These are phyloP conservation scores for Eristalinus aeneus DNA, from an alignment of 2,888 invertebrate species.

Conservation along the genomic window DNA sequence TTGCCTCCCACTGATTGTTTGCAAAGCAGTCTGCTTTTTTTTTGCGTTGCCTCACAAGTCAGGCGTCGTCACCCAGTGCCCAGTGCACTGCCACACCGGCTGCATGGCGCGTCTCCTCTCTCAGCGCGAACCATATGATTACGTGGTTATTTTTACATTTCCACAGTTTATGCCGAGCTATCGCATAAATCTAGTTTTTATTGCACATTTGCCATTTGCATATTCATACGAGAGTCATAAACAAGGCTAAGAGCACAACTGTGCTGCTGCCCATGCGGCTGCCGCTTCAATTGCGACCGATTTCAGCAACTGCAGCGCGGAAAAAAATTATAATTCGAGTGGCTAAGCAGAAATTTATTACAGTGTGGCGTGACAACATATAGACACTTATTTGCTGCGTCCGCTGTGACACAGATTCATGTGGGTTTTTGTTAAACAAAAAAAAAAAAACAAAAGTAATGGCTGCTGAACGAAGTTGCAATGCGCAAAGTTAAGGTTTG, in stretches of 20 bases:
- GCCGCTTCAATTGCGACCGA: slow-evolving; percentile 23
- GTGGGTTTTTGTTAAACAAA: background rate
- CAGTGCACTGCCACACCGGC: background rate
- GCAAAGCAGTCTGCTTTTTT: background rate
- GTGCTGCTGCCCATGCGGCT: slow-evolving; percentile 31
- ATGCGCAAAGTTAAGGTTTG: too few species aligned
- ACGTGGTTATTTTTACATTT: slow-evolving; percentile 60
- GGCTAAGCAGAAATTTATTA: background rate
- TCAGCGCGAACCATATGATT: slow-evolving; percentile 44
- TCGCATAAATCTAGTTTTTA: slow-evolving; percentile 67
- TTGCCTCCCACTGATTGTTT: slow-evolving; percentile 10
- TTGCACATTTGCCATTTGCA: slow-evolving; percentile 67
- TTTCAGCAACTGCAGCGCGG: slow-evolving; percentile 31
- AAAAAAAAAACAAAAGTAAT: too few species aligned
- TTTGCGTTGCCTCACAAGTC: slow-evolving; percentile 17
- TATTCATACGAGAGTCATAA: slow-evolving; percentile 42
- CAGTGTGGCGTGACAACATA: background rate
- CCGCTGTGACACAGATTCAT: background rate
- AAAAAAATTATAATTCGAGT: background rate
- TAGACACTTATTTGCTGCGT: background rate
- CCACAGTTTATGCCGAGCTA: slow-evolving; percentile 57
- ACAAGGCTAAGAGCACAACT: slow-evolving; percentile 57
- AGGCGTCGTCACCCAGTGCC: background rate
- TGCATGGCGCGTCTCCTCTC: background rate
- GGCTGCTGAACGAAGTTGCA: too few species aligned